phyloP scores from a whole-genome alignment of 2,797 vertebrate species.

The Columba guinea region DNA sequence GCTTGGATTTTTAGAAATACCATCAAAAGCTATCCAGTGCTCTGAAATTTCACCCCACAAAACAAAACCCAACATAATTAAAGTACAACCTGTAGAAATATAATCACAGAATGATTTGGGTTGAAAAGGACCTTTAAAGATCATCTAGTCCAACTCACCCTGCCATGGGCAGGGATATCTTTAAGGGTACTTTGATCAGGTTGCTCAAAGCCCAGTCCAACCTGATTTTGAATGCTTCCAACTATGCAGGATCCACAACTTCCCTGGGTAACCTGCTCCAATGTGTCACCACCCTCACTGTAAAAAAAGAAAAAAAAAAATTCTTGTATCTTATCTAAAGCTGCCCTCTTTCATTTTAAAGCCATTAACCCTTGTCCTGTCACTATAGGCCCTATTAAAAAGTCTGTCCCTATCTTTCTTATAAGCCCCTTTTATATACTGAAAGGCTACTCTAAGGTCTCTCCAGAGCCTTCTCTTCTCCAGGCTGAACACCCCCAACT shows the following conservation, averaged over 20 bases:
- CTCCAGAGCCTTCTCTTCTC: neutral
- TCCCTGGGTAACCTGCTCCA: neutral
- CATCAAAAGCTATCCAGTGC: neutral
- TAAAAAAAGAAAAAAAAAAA: neutral
- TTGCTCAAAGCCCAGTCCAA: neutral
- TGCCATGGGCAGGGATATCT: neutral
- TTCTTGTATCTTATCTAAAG: neutral
- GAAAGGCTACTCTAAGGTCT: neutral
- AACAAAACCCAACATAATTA: neutral
- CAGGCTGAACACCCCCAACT: neutral
- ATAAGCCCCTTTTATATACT: neutral
- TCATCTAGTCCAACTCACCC: neutral
- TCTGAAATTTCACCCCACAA: neutral
- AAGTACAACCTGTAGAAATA: neutral
- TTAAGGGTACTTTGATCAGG: neutral
- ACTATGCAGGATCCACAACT: neutral
- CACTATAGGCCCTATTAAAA: neutral
- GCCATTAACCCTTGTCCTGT: neutral
- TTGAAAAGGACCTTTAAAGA: neutral
- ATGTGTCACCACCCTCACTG: rapidly evolving
- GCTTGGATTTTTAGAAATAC: neutral
- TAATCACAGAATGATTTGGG: neutral
- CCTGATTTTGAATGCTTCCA: neutral
- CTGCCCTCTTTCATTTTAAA: neutral
- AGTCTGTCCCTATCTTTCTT: neutral